Evolutionary conservation across 2,797 vertebrate species (phyloP).

Genomic region (Mus minutoides): DNA sequence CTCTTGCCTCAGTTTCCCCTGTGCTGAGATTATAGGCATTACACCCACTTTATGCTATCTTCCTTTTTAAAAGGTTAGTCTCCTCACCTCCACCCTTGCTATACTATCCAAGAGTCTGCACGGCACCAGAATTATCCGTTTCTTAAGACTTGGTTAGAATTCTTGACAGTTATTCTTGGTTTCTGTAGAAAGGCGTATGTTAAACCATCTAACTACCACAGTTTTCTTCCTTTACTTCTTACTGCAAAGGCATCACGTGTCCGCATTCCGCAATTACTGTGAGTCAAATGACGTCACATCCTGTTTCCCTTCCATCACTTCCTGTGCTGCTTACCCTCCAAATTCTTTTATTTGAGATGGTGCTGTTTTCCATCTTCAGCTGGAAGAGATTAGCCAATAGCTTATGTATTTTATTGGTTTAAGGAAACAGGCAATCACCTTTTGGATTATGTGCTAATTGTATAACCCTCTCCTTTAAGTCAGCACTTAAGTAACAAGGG

Average conservation of each 20-base stretch:
- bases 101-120: neutral
- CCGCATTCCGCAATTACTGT: slow-evolving; percentile 5
- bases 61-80: neutral
- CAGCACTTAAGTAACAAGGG: neutral
- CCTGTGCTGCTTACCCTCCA: slow-evolving; percentile 40
- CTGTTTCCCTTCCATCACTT: slow-evolving; percentile 37
- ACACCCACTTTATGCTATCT: neutral
- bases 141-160: slow-evolving; percentile 34
- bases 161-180: neutral
- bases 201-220: neutral
- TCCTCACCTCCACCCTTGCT: neutral
- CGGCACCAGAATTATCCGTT: neutral
- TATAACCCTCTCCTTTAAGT: slow-evolving; percentile 49
- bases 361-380: slow-evolving; percentile 47
- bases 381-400: slow-evolving; percentile 54
- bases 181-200: neutral
- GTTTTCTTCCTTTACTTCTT: slow-evolving; percentile 51
- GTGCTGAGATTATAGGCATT: neutral
- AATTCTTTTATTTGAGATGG: slow-evolving; percentile 33
- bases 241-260: neutral
- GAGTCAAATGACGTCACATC: slow-evolving; percentile 23
- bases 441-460: slow-evolving; percentile 37
- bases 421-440: slow-evolving; percentile 7
- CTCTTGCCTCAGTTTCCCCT: neutral
- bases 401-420: slow-evolving; percentile 56